These are phyloP conservation scores for Temnothorax longispinosus DNA, from an alignment of 1,140 invertebrate species.

Conservation along the genomic window DNA sequence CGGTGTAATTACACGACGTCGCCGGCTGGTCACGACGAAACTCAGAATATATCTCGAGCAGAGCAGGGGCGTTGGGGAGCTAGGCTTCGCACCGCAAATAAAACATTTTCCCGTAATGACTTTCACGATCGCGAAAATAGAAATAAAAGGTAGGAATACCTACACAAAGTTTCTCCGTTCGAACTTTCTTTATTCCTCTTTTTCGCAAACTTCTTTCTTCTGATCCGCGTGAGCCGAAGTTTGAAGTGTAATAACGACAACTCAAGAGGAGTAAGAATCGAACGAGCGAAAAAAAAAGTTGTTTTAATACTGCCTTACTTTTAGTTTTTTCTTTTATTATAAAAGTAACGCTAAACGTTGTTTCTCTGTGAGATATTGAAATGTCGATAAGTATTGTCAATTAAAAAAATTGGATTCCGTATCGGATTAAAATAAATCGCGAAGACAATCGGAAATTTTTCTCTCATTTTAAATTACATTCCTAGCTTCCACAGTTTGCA, in stretches of 20 bases:
- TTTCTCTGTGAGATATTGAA: background rate
- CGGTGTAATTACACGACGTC: slow-evolving; percentile 52
- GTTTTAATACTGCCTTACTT: background rate
- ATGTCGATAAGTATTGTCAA: background rate
- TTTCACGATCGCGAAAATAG: background rate
- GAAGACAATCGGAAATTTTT: background rate
- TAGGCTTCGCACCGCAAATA: background rate
- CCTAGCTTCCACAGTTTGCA: background rate
- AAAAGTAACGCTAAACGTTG: background rate
- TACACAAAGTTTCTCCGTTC: background rate
- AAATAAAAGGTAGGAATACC: background rate
- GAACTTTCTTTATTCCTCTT: background rate
- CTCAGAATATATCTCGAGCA: background rate
- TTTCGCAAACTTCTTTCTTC: background rate
- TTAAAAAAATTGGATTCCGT: background rate
- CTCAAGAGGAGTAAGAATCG: background rate
- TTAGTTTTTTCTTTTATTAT: background rate
- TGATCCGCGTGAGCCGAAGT: background rate
- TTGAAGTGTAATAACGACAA: slow-evolving; percentile 5
- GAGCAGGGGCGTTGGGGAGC: background rate
- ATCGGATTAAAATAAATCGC: background rate
- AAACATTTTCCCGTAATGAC: background rate
- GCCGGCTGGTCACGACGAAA: background rate
- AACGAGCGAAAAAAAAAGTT: background rate
- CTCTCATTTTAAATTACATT: background rate